Evolutionary conservation across 1,140 invertebrate species (phyloP).

Genomic region (Drosophila guanche): DNA sequence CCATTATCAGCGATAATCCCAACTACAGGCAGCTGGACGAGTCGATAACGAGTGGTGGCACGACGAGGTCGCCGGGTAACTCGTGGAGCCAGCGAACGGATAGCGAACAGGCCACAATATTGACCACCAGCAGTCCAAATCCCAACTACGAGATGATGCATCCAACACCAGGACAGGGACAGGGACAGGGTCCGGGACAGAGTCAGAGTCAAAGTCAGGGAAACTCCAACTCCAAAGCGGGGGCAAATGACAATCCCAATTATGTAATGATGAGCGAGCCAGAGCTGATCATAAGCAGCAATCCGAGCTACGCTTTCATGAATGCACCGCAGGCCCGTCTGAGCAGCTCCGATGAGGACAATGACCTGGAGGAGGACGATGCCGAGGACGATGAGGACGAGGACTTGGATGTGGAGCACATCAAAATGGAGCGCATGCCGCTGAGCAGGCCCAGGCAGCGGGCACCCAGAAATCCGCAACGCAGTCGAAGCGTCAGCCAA

Average conservation of each 20-base stretch:
- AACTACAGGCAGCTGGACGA: constrained; percentile 70
- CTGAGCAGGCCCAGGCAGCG: constrained; percentile 51
- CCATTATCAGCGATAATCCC: constrained; percentile 67
- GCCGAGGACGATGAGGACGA: constrained; percentile 48
- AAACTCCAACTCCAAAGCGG: neutral
- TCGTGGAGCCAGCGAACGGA: constrained; percentile 21
- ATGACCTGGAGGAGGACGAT: constrained; percentile 28
- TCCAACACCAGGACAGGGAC: constrained; percentile 4
- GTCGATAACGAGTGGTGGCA: constrained; percentile 41
- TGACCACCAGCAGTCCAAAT: constrained; percentile 65
- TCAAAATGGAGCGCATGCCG: constrained; percentile 77
- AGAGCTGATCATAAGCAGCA: constrained; percentile 40
- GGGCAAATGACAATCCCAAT: constrained; percentile 54
- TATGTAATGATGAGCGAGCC: constrained; percentile 62
- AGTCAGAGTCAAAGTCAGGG: constrained; percentile 14
- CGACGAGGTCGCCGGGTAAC: constrained; percentile 11
- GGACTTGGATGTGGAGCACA: constrained; percentile 61
- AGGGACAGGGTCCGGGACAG: neutral
- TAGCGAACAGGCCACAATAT: constrained; percentile 42
- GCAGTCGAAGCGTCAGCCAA: constrained; percentile 64
- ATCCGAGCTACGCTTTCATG: constrained; percentile 72
- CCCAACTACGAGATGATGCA: constrained; percentile 78
- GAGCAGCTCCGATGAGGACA: constrained; percentile 51
- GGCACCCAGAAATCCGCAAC: constrained; percentile 33
- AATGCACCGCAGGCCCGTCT: constrained; percentile 19